phyloP scores from a whole-genome alignment of 2,113 vertebrate genomes.

The Struthio camelus region DNA sequence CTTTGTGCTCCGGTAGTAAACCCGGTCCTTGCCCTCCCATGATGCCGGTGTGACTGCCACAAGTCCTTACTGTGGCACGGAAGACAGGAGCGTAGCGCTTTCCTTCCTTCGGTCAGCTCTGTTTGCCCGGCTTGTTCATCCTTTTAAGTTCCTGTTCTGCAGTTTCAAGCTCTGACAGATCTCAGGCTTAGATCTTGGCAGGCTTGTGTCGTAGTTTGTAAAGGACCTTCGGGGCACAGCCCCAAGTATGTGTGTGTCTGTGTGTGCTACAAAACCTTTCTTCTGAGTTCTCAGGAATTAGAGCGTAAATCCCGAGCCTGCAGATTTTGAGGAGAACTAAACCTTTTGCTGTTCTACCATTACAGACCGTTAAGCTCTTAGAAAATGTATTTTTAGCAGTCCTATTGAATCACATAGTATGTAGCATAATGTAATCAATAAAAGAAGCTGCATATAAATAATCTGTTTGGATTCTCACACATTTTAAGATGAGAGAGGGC shows the following conservation, averaged over 20 bases:
- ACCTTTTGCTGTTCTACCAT: constrained; percentile 45
- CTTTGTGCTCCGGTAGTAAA: not conserved
- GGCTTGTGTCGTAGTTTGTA: not conserved
- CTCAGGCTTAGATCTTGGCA: not conserved
- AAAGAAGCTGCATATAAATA: constrained; percentile 74
- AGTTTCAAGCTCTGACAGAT: not conserved
- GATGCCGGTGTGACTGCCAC: not conserved
- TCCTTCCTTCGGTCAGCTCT: not conserved
- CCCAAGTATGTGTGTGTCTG: not conserved
- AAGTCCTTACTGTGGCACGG: not conserved
- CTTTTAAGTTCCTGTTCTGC: not conserved
- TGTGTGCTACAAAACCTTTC: not conserved
- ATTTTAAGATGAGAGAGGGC: constrained; percentile 75
- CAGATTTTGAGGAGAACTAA: not conserved
- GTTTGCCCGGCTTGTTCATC: not conserved
- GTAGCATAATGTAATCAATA: constrained; percentile 75
- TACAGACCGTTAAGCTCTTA: constrained; percentile 51
- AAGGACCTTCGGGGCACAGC: not conserved
- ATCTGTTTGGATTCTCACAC: constrained; percentile 76
- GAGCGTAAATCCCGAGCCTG: not conserved
- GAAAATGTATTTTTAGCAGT: constrained; percentile 68
- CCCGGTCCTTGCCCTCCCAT: not conserved
- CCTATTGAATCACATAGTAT: constrained; percentile 69
- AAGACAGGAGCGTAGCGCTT: not conserved
- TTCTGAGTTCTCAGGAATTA: not conserved